phyloP scores from a whole-genome alignment of 2,797 vertebrate genomes.

The Chloroceryle amazona region DNA sequence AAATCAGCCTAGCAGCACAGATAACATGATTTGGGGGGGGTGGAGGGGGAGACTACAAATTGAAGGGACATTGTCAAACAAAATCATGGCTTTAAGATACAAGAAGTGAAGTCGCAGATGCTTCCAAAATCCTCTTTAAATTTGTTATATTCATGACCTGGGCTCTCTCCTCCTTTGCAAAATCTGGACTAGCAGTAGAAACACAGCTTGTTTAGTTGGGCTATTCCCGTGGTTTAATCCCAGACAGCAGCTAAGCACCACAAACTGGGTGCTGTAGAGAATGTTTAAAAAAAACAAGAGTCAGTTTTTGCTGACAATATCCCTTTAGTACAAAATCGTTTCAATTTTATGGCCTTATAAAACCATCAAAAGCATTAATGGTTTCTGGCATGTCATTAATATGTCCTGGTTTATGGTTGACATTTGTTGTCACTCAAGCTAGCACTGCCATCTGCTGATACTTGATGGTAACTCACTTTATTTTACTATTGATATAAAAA shows the following conservation, averaged over 20 bases:
- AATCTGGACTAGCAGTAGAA: neutral
- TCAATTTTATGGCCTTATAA: neutral
- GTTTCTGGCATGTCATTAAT: neutral
- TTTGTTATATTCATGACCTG: neutral
- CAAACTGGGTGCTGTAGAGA: neutral
- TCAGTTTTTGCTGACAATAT: neutral
- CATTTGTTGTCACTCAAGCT: slow-evolving; percentile 21
- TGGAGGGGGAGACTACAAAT: neutral
- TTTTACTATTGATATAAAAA: neutral
- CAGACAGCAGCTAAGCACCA: neutral
- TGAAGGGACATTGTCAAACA: neutral
- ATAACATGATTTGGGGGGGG: neutral
- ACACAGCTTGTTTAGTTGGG: neutral
- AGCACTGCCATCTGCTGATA: slow-evolving; percentile 80
- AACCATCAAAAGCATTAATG: neutral
- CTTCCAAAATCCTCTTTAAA: neutral
- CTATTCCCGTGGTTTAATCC: neutral
- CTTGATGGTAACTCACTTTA: neutral
- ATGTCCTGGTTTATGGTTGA: neutral
- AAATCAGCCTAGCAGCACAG: neutral
- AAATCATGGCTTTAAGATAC: neutral
- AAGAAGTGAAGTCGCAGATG: neutral
- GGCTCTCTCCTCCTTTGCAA: neutral
- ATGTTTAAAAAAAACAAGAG: neutral
- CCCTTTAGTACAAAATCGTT: neutral